A percentile compares a stretch with the other conserved stretches of the same genome.
Evolutionary conservation across 2,797 vertebrate species (phyloP).

Genomic region (Onychomys torridus): DNA sequence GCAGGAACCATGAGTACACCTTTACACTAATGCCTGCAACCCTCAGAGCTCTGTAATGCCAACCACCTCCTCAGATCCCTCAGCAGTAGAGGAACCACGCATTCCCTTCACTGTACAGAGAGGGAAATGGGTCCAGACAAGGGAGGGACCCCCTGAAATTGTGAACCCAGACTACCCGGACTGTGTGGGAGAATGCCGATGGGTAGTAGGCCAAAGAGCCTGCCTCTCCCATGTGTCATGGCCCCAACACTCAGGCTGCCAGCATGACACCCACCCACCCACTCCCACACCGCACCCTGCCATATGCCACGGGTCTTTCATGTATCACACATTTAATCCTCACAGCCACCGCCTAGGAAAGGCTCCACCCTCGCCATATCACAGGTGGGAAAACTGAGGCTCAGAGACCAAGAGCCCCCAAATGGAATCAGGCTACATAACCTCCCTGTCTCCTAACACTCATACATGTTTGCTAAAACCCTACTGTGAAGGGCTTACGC

Average conservation of each 20-base stretch:
- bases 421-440: background rate
- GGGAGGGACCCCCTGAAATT: background rate
- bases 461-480: background rate
- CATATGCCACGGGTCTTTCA: fast-evolving
- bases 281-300: background rate
- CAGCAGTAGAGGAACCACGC: background rate
- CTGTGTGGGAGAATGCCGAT: background rate
- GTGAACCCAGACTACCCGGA: background rate
- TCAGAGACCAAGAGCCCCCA: background rate
- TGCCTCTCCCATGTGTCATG: background rate
- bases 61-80: background rate
- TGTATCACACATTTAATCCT: background rate
- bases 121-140: background rate
- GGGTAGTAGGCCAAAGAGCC: background rate
- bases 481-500: background rate
- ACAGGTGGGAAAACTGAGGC: background rate
- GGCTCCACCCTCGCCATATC: background rate
- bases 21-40: background rate
- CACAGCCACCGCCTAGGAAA: background rate
- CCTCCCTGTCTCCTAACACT: background rate
- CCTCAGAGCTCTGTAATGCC: background rate
- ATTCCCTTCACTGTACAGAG: background rate
- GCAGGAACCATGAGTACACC: background rate
- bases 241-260: fast-evolving
- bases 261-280: background rate